These are phyloP conservation scores for Andinoacara biseriatus DNA, from an alignment of 2,113 vertebrate genomes.

Conservation along the genomic window DNA sequence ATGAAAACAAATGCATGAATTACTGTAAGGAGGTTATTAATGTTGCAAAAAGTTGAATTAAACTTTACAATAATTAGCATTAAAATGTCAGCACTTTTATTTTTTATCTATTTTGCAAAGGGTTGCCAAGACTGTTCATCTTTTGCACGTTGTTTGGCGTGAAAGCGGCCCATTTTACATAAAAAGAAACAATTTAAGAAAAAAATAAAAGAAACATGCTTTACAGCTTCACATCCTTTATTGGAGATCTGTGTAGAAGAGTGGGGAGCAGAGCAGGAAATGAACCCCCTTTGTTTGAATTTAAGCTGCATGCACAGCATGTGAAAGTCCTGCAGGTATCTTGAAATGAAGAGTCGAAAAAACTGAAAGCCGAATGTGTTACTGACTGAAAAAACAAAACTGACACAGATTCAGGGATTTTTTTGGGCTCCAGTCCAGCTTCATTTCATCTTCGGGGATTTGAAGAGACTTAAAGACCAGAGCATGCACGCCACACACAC, in stretches of 20 bases:
- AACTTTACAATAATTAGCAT: background rate
- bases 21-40: constrained; percentile 18
- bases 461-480: constrained; percentile 30
- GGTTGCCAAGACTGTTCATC: background rate
- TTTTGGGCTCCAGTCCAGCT: constrained; percentile 12
- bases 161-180: background rate
- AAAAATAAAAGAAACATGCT: background rate
- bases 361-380: background rate
- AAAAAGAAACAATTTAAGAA: background rate
- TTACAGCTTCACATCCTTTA: background rate
- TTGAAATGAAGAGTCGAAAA: background rate
- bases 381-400: background rate
- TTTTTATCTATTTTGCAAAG: background rate
- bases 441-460: constrained; percentile 33
- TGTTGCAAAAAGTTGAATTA: background rate
- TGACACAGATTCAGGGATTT: constrained; percentile 26
- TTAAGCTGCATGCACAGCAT: background rate
- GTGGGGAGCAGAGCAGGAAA: constrained; percentile 4
- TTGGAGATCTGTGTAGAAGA: background rate
- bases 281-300: background rate
- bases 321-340: background rate
- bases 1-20: background rate
- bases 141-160: background rate
- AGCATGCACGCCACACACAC: background rate
- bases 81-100: background rate